Percentiles rank a stretch among this genome's conserved stretches.
These are phyloP conservation scores for Augochlora pura DNA, from an alignment of 1,140 invertebrate species.

Conservation along the genomic window DNA sequence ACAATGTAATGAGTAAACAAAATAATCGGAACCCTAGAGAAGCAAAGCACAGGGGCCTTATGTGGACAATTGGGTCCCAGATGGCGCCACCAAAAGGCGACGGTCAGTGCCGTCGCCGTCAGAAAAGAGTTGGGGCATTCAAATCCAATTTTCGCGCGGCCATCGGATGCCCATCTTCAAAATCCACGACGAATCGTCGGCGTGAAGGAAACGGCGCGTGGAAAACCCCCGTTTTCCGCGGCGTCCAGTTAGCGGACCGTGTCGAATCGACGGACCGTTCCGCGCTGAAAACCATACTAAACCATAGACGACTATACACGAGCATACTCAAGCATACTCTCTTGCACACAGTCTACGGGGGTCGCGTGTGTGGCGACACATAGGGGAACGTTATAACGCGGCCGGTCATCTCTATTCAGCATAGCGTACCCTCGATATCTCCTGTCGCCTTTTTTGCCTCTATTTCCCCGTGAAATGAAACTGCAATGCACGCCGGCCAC, in stretches of 20 bases:
- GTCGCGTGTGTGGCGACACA: conserved; percentile 26
- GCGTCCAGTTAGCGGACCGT: not conserved
- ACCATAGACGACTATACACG: no score
- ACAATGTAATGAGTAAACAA: no score
- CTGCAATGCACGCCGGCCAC: conserved; percentile 53
- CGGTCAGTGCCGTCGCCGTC: not conserved
- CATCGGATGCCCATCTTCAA: not conserved
- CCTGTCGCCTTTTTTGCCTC: conserved; percentile 55
- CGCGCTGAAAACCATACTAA: not conserved
- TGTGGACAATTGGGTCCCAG: not conserved
- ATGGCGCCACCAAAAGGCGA: not conserved
- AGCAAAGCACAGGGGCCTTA: no score
- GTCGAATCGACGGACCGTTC: not conserved
- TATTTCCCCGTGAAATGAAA: conserved; percentile 70
- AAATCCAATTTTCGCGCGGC: not conserved
- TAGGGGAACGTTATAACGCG: conserved; percentile 49
- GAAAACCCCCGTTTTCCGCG: not conserved
- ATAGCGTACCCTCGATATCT: conserved; percentile 55
- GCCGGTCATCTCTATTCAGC: conserved; percentile 67
- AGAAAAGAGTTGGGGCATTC: no score
- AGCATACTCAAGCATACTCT: no score
- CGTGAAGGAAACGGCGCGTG: not conserved
- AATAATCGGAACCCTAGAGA: no score
- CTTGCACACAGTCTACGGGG: no score
- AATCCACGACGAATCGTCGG: not conserved